phyloP scores from a whole-genome alignment of 2,113 vertebrate genomes.

The Bucco capensis region DNA sequence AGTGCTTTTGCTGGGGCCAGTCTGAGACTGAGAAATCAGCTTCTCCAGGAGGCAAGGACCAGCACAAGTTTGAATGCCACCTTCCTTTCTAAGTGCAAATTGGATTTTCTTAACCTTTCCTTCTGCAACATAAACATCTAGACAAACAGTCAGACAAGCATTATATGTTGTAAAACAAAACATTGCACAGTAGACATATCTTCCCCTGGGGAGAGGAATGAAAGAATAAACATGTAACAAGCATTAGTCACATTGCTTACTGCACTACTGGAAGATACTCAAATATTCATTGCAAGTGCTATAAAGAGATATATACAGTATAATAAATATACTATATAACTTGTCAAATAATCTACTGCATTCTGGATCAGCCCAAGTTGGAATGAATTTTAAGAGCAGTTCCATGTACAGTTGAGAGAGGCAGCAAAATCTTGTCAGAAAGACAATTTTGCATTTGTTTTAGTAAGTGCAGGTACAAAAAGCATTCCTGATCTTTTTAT shows the following conservation, averaged over 20 bases:
- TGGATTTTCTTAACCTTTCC: constrained; percentile 54
- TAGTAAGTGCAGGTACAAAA: background rate
- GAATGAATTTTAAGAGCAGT: background rate
- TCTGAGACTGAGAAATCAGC: background rate
- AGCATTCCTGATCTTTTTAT: background rate
- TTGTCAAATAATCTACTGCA: background rate
- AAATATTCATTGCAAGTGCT: constrained; percentile 1
- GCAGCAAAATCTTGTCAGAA: background rate
- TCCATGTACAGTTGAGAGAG: background rate
- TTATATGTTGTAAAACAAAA: constrained; percentile 55
- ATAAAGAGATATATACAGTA: background rate
- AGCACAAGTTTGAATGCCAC: background rate
- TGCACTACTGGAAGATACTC: constrained; percentile 24
- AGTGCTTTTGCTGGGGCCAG: background rate
- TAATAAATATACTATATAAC: background rate
- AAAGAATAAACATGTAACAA: constrained; percentile 50
- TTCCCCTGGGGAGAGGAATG: constrained; percentile 26
- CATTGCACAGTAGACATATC: constrained; percentile 22
- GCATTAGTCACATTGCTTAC: constrained; percentile 46
- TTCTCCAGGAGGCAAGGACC: background rate
- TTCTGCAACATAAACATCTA: constrained; percentile 40
- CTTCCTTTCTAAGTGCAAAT: constrained; percentile 18
- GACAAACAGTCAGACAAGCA: constrained; percentile 28
- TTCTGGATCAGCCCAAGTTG: background rate
- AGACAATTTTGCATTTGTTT: background rate